A percentile compares a stretch with the other conserved stretches of the same genome.
Conservation (phyloP, 2,888 invertebrate species). For the Melieria omissa region DNA sequence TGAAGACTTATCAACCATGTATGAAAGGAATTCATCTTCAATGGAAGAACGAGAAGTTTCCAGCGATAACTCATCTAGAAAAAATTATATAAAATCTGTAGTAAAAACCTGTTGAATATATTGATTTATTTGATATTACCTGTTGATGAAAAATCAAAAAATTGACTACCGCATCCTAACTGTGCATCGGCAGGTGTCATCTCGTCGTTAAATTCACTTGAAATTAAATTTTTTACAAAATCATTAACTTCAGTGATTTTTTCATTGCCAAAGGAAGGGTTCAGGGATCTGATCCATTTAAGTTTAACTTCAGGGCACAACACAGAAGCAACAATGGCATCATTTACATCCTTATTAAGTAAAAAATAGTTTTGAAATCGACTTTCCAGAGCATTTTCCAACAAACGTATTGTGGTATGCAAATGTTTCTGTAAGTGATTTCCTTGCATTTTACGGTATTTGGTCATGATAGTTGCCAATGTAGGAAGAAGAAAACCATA, state of each 20-base stretch:
- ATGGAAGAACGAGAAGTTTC: not conserved
- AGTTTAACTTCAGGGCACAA: conserved; percentile 27
- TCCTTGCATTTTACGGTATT: conserved; percentile 1
- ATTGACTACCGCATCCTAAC: not conserved
- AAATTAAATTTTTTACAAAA: not conserved
- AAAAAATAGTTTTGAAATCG: conserved; percentile 22
- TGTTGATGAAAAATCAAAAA: conserved; percentile 7
- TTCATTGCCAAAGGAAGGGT: conserved; percentile 21
- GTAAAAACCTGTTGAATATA: not conserved
- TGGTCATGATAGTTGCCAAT: conserved; percentile 30
- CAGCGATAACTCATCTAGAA: not conserved
- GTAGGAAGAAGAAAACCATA: conserved; percentile 31
- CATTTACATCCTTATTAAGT: conserved; percentile 17
- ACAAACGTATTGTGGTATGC: not conserved
- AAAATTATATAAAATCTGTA: not conserved
- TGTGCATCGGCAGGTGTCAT: not conserved
- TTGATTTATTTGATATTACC: not conserved
- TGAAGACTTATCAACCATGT: conserved; percentile 4
- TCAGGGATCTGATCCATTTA: conserved; percentile 30
- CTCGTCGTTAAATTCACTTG: not conserved
- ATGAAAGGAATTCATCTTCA: not conserved
- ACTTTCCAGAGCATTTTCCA: not conserved
- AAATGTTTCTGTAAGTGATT: not conserved
- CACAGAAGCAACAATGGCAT: conserved; percentile 29
- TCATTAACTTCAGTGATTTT: not conserved